Evolutionary conservation across 2,797 vertebrate species (phyloP).

Genomic region (Falco novaeseelandiae): DNA sequence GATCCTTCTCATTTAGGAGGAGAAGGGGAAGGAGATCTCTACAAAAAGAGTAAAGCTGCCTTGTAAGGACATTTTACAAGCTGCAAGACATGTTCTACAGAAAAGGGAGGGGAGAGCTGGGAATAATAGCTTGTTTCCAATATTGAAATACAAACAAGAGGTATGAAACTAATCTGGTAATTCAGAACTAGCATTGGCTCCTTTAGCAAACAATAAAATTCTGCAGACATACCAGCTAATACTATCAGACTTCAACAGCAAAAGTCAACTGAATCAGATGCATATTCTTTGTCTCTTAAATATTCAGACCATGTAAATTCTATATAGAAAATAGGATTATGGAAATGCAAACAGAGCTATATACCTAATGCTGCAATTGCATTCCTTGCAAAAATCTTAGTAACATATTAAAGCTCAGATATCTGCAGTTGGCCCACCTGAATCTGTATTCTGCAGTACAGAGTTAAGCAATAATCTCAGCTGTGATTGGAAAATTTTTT

Average conservation of each 20-base stretch:
- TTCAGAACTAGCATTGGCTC: not conserved
- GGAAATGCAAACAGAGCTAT: not conserved
- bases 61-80: not conserved
- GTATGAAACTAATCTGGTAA: not conserved
- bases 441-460: not conserved
- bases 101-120: rapidly evolving
- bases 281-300: not conserved
- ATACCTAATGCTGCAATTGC: not conserved
- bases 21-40: not conserved
- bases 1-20: not conserved
- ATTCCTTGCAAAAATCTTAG: not conserved
- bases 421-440: not conserved
- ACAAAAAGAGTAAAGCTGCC: not conserved
- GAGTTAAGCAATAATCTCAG: not conserved
- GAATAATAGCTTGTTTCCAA: not conserved
- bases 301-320: not conserved
- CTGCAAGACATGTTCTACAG: not conserved
- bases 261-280: not conserved
- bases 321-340: not conserved
- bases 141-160: not conserved
- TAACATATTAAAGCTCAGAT: not conserved
- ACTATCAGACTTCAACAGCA: not conserved
- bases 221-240: not conserved
- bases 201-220: not conserved
- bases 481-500: not conserved